A percentile compares a stretch with the other conserved stretches of the same genome.
phyloP scores from a whole-genome alignment of 2,797 vertebrate genomes.

The Gambusia yucatana region DNA sequence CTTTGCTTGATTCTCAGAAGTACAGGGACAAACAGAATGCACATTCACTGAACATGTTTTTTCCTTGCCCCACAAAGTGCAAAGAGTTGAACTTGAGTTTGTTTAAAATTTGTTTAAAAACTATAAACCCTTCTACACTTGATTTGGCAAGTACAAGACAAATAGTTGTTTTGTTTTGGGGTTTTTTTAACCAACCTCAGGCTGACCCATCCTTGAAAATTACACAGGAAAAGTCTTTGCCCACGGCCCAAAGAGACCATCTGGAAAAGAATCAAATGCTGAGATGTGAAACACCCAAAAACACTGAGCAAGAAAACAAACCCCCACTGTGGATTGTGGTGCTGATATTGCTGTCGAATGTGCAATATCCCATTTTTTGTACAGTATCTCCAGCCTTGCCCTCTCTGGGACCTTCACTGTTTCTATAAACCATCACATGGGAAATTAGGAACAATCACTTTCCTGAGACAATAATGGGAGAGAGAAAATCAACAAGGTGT shows the following conservation, averaged over 20 bases:
- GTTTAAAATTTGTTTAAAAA: conserved; percentile 34
- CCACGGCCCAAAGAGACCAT: conserved; percentile 20
- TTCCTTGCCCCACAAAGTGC: not conserved
- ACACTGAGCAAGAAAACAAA: conserved; percentile 57
- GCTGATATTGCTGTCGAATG: conserved; percentile 16
- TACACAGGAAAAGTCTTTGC: conserved; percentile 44
- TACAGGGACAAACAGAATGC: not conserved
- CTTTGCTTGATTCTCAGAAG: not conserved
- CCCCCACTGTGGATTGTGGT: conserved; percentile 21
- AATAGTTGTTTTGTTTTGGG: conserved; percentile 8
- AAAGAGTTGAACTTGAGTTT: conserved; percentile 1
- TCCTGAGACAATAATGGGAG: conserved; percentile 66
- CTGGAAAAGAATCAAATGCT: conserved; percentile 48
- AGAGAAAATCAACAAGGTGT: conserved; percentile 75
- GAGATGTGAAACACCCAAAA: conserved; percentile 60
- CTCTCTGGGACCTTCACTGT: conserved; percentile 54
- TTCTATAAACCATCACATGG: conserved; percentile 65
- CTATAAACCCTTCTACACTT: conserved; percentile 33
- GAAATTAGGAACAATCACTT: conserved; percentile 67
- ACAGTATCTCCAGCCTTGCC: conserved; percentile 44
- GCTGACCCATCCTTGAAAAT: conserved; percentile 28
- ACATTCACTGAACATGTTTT: conserved; percentile 15
- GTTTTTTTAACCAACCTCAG: conserved; percentile 14
- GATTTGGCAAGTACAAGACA: conserved; percentile 36
- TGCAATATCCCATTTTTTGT: conserved; percentile 39